These are phyloP conservation scores for Nerophis ophidion DNA, from an alignment of 2,113 vertebrate species.

Conservation along the genomic window DNA sequence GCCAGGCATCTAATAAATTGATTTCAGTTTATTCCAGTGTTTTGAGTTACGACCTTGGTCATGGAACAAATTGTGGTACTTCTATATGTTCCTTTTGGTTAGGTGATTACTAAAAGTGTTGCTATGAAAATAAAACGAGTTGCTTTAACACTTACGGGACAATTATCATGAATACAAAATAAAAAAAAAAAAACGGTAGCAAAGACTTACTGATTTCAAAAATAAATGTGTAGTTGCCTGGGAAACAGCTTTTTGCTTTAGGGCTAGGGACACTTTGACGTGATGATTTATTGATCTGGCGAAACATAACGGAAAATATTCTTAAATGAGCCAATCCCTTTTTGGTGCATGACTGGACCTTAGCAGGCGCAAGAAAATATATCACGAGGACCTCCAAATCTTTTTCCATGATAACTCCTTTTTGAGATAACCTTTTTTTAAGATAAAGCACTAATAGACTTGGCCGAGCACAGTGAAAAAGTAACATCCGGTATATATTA, in stretches of 20 bases:
- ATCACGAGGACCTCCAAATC: background rate
- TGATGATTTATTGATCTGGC: conserved; percentile 43
- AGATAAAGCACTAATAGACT: background rate
- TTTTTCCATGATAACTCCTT: no score
- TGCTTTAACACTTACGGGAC: conserved; percentile 12
- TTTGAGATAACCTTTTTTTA: background rate
- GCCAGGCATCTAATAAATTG: no score
- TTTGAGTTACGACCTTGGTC: no score
- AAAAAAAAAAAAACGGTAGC: conserved; percentile 3
- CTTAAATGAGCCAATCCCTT: background rate
- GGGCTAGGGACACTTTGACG: conserved; percentile 3
- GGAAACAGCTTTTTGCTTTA: conserved; percentile 15
- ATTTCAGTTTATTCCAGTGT: no score
- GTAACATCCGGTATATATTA: background rate
- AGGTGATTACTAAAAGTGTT: background rate
- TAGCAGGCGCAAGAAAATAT: background rate
- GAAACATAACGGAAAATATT: conserved; percentile 36
- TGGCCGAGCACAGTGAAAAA: background rate
- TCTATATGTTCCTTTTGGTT: background rate
- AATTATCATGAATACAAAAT: conserved; percentile 15
- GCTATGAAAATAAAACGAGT: background rate
- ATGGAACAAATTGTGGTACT: no score
- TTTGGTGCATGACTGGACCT: background rate
- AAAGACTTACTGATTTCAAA: conserved; percentile 14
- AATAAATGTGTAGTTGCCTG: conserved; percentile 22